phyloP scores from a whole-genome alignment of 2,888 invertebrate genomes.

The Agapostemon virescens region DNA sequence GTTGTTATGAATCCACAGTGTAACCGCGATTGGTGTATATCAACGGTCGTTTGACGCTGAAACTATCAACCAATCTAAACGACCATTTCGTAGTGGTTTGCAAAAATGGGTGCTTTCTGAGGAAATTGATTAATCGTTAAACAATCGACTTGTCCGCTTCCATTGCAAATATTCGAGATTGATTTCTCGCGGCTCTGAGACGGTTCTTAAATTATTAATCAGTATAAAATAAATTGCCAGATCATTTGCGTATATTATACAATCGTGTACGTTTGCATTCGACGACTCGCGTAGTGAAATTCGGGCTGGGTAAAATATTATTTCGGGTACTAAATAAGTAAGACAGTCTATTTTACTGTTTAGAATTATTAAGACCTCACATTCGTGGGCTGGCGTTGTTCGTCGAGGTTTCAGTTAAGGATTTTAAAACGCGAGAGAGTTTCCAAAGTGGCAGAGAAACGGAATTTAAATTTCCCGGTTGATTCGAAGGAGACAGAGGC shows the following conservation, averaged over 20 bases:
- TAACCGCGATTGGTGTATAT: neutral
- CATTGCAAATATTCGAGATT: neutral
- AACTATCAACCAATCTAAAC: slow-evolving; percentile 8
- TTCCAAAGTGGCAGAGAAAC: neutral
- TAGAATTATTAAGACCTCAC: neutral
- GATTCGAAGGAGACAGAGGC: neutral
- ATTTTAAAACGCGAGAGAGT: neutral
- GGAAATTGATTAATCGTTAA: neutral
- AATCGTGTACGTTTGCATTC: neutral
- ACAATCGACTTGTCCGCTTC: neutral
- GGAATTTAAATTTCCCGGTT: neutral
- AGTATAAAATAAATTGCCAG: neutral
- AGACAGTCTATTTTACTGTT: neutral
- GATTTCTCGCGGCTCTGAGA: neutral
- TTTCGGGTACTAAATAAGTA: neutral
- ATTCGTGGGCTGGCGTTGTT: neutral
- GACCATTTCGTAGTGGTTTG: neutral
- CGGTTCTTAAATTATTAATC: neutral
- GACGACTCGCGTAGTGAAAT: neutral
- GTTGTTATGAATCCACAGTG: neutral
- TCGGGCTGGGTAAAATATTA: slow-evolving; percentile 4
- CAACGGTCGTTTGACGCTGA: neutral
- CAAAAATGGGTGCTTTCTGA: neutral
- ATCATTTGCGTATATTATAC: neutral
- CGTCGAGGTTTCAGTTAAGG: neutral